Conservation (phyloP, 1,140 invertebrate genomes). For the Ceratina australensis region DNA sequence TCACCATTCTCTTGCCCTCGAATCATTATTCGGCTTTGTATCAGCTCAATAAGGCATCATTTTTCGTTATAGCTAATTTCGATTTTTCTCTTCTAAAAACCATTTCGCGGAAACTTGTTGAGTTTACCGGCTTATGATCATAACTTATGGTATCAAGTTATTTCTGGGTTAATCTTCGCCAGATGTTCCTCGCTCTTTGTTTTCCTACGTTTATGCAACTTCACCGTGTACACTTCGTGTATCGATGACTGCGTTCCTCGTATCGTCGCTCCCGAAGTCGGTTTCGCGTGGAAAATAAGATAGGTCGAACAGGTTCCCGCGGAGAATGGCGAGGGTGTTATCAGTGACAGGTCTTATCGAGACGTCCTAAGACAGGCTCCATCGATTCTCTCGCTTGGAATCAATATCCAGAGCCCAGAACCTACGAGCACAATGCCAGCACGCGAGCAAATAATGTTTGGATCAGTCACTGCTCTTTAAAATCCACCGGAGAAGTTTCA, state of each 20-base stretch:
- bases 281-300: conserved; percentile 2
- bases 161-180: conserved; percentile 18
- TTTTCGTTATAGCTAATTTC: not conserved
- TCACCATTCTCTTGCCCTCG: too few relatives aligned
- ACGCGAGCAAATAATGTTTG: not conserved
- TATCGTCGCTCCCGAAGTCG: not conserved
- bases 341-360: conserved; percentile 37
- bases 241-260: not conserved
- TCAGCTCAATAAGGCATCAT: not conserved
- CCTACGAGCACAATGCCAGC: not conserved
- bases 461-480: not conserved
- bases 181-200: conserved; percentile 6
- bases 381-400: conserved; percentile 34
- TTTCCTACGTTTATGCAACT: conserved; percentile 1
- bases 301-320: not conserved
- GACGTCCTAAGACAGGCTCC: conserved; percentile 34
- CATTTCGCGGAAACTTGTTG: not conserved
- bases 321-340: conserved; percentile 14
- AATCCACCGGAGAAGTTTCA: too few relatives aligned
- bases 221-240: not conserved
- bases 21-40: not conserved
- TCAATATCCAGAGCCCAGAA: conserved; percentile 27
- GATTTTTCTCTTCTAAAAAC: too few relatives aligned
- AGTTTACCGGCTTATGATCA: not conserved
- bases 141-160: not conserved